Conservation (phyloP, 64 coral and sea anemone species). For the Astreopora myriophthalma region DNA sequence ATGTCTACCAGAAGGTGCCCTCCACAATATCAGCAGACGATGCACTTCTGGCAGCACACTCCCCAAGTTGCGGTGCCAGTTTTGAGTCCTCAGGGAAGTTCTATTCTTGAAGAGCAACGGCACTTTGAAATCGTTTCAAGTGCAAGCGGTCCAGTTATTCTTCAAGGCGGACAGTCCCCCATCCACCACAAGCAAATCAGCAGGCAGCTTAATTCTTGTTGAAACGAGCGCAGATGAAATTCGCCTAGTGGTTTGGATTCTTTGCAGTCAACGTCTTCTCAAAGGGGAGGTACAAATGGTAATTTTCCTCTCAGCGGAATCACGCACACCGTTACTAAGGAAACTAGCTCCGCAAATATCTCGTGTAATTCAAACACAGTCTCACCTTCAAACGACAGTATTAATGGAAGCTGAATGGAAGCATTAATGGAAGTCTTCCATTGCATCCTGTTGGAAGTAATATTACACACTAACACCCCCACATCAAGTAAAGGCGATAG, state of each 20-base stretch:
- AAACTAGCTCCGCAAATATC: neutral
- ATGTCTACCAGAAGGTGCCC: neutral
- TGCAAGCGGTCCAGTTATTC: neutral
- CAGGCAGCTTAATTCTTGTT: neutral
- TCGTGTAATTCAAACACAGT: neutral
- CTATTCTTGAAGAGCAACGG: neutral
- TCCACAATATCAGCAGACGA: neutral
- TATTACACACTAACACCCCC: neutral
- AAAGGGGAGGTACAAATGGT: neutral
- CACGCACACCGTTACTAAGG: neutral
- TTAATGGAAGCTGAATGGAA: too few relatives aligned
- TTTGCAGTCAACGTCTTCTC: neutral
- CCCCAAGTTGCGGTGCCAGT: neutral
- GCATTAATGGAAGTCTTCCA: too few relatives aligned
- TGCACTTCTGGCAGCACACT: neutral
- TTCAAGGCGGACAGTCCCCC: neutral
- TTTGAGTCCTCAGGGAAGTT: neutral
- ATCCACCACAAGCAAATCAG: neutral
- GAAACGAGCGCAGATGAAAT: neutral
- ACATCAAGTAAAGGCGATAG: neutral
- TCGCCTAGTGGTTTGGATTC: neutral
- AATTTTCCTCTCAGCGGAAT: neutral
- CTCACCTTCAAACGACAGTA: neutral
- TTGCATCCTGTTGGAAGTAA: neutral
- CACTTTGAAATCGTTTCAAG: neutral